A percentile compares a stretch with the other conserved stretches of the same genome.
These are phyloP conservation scores for Drosophila gunungcola DNA, from an alignment of 1,140 invertebrate species.

Conservation along the genomic window DNA sequence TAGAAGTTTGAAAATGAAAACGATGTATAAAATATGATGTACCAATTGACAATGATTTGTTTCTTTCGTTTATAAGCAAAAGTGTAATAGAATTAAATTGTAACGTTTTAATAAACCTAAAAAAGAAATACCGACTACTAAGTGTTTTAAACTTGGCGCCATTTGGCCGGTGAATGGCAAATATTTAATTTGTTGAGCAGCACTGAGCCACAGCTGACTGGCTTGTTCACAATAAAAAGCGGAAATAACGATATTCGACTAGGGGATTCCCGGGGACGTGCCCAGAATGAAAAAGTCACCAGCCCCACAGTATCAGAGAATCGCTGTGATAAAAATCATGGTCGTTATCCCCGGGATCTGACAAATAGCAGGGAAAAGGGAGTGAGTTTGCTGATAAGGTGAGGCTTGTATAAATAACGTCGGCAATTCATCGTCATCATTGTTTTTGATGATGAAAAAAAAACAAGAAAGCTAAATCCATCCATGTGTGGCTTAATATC, in stretches of 20 bases:
- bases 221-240: neutral
- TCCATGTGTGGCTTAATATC: no score
- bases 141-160: constrained; percentile 25
- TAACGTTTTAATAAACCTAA: constrained; percentile 81
- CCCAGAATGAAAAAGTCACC: neutral
- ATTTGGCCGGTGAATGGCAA: constrained; percentile 7
- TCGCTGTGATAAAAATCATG: no score
- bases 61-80: constrained; percentile 83
- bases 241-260: neutral
- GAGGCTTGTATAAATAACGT: no score
- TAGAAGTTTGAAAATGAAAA: constrained; percentile 73
- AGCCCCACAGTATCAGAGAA: neutral
- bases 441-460: no score
- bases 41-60: constrained; percentile 83
- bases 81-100: constrained; percentile 83
- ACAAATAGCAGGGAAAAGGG: no score
- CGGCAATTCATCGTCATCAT: no score
- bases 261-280: no score
- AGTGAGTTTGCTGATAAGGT: no score
- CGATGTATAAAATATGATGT: constrained; percentile 82
- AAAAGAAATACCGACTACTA: constrained; percentile 34
- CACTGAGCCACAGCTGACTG: neutral
- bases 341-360: no score
- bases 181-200: constrained; percentile 1
- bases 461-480: no score